These are phyloP conservation scores for Macroramphosus scolopax DNA, from an alignment of 2,797 vertebrate genomes.

Conservation along the genomic window DNA sequence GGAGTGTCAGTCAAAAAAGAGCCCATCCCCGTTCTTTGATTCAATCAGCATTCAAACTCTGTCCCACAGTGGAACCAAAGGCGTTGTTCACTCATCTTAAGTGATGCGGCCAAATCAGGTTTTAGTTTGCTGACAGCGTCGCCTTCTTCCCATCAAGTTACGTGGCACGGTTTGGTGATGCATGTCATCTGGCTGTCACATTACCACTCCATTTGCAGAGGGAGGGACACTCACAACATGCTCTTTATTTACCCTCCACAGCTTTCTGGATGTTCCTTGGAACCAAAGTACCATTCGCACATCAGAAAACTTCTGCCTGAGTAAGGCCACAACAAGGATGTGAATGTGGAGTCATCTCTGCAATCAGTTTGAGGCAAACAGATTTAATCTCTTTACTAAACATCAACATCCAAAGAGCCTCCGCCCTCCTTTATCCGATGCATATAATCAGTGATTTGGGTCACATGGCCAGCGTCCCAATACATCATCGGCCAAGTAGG, in stretches of 20 bases:
- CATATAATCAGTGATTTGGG: constrained; percentile 27
- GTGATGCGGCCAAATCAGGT: constrained; percentile 45
- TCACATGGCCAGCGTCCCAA: constrained; percentile 18
- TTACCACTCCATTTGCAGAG: constrained; percentile 27
- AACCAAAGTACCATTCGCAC: constrained; percentile 13
- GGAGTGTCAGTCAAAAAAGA: constrained; percentile 59
- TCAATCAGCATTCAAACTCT: constrained; percentile 52
- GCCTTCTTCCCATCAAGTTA: constrained; percentile 34
- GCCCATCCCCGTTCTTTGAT: constrained; percentile 57
- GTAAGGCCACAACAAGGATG: too few relatives aligned
- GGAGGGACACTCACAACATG: constrained; percentile 4
- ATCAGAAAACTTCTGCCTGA: constrained; percentile 10
- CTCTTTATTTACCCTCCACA: constrained; percentile 24
- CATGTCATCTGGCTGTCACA: constrained; percentile 42
- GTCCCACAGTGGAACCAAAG: constrained; percentile 54
- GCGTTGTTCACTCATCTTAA: constrained; percentile 44
- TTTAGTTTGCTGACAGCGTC: constrained; percentile 42
- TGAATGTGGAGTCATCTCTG: constrained; percentile 8
- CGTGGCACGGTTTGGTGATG: constrained; percentile 24
- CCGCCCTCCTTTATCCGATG: constrained; percentile 16
- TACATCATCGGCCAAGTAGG: constrained; percentile 15
- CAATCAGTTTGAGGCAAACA: constrained; percentile 10
- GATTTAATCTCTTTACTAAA: constrained; percentile 35
- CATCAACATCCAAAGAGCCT: constrained; percentile 8
- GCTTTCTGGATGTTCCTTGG: constrained; percentile 18